These are phyloP conservation scores for Hypselothyrea guttata DNA, from an alignment of 2,888 invertebrate species.

Conservation along the genomic window DNA sequence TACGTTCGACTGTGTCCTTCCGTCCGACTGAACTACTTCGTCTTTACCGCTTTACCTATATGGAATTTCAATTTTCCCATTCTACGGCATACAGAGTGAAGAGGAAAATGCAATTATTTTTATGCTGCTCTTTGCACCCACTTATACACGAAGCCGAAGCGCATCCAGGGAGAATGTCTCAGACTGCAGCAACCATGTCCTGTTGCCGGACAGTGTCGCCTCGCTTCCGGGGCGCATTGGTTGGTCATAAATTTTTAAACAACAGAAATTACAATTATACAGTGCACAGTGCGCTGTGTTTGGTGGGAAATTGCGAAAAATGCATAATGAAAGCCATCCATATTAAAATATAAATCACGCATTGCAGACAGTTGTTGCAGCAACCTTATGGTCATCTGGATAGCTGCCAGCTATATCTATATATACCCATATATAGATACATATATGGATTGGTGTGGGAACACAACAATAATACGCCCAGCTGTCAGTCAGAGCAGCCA, in stretches of 20 bases:
- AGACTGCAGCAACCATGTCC: not conserved
- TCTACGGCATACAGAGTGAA: not conserved
- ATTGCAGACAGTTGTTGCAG: conserved; percentile 34
- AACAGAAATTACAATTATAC: conserved; percentile 75
- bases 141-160: conserved; percentile 17
- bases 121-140: conserved; percentile 46
- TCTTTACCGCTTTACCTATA: conserved; percentile 41
- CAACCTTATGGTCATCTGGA: conserved; percentile 14
- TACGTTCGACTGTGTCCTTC: no score
- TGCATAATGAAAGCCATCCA: conserved; percentile 75
- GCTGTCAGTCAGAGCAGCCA: conserved; percentile 66
- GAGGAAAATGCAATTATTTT: conserved; percentile 68
- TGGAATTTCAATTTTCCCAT: conserved; percentile 65
- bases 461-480: conserved; percentile 64
- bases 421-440: not conserved
- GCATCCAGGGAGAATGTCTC: no score
- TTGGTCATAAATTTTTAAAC: conserved; percentile 74
- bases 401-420: conserved; percentile 11
- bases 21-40: no score
- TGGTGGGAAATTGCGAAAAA: conserved; percentile 56
- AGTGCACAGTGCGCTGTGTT: conserved; percentile 13
- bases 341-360: conserved; percentile 72
- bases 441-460: conserved; percentile 20
- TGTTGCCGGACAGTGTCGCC: conserved; percentile 30
- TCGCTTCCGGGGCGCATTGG: conserved; percentile 58